Base-by-base conservation (phyloP, 2,797 vertebrate genomes). In the Arvicola amphibius region DNA sequence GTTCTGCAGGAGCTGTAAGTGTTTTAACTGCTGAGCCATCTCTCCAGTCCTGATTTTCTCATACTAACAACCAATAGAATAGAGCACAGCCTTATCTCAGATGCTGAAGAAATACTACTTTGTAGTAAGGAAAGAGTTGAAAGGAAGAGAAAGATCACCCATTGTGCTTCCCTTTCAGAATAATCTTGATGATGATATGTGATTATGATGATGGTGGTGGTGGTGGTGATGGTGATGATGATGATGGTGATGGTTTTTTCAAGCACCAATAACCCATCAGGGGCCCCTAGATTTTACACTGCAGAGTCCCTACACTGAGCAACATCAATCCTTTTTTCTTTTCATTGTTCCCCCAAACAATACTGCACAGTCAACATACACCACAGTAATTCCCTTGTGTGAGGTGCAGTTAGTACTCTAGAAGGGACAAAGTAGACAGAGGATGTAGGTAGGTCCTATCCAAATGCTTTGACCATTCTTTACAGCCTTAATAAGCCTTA, bases 81-180 rank as follows among this genome's bases (percentile, higher is more conserved):
- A 11, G 92, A 88, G 56, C 13, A 29, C 8, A 83, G 32, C 34
- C 61, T 95, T 21, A 74, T 76, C 48, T 88, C 46, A 65, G 43
- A 79, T 53, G 89, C 95, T 88, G 88, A 79, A 90, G 77, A 89
- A 84, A 71, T 19, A 67, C 46, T 73, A 91, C 89, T 93, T 10
- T 51, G 67, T 61, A 65, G 29, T 69, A 65, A 67, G 32, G 67
- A 69, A 63, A 92, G 11, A 69, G 21, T 43, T 86, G 90, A 88
- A 94, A 93, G 59, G 77, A 91, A 93, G 94, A 80, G 67, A 65
- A 81, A 92, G 65, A 87, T 40, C 65, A 61, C 40, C 40, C 34
- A 71, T 9, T 21, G 25, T 46, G 19, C 51, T 84, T 95, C 27
- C 61, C 40, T 46, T 48, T 92, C 63, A 91, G 92, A 51, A 88